A percentile compares a stretch with the other conserved stretches of the same genome.
phyloP scores from a whole-genome alignment of 1,140 invertebrate species.

The Colletes latitarsis region DNA sequence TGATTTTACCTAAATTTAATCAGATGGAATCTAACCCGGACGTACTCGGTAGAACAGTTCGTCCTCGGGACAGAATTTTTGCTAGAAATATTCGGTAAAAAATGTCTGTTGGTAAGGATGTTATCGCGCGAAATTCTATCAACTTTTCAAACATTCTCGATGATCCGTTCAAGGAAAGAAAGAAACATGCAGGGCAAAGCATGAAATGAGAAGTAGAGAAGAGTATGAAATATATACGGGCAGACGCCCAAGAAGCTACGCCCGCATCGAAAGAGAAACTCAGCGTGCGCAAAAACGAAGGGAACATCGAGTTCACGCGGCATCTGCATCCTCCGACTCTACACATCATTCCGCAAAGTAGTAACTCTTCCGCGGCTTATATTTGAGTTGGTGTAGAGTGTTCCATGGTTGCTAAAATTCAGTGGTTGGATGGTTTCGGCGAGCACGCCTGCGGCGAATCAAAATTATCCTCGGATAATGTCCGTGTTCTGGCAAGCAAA shows the following conservation, averaged over 20 bases:
- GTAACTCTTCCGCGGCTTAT: slow-evolving; percentile 65
- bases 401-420: not conserved
- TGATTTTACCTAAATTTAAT: too few species aligned
- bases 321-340: not conserved
- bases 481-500: not conserved
- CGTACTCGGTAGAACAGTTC: too few species aligned
- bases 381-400: slow-evolving; percentile 66
- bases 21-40: too few species aligned
- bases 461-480: slow-evolving; percentile 48
- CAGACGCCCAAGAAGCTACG: not conserved
- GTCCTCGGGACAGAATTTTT: too few species aligned
- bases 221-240: not conserved
- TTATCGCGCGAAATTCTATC: too few species aligned
- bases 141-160: too few species aligned
- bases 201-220: too few species aligned
- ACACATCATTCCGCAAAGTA: slow-evolving; percentile 15
- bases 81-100: too few species aligned
- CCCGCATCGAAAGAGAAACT: slow-evolving; percentile 22
- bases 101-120: too few species aligned
- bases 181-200: too few species aligned
- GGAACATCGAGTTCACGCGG: too few species aligned
- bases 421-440: not conserved
- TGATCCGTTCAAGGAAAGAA: too few species aligned
- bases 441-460: slow-evolving; percentile 44
- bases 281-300: slow-evolving; percentile 3